Conservation (phyloP, 64 coral and sea anemone genomes). For the Exaiptasia diaphana region DNA sequence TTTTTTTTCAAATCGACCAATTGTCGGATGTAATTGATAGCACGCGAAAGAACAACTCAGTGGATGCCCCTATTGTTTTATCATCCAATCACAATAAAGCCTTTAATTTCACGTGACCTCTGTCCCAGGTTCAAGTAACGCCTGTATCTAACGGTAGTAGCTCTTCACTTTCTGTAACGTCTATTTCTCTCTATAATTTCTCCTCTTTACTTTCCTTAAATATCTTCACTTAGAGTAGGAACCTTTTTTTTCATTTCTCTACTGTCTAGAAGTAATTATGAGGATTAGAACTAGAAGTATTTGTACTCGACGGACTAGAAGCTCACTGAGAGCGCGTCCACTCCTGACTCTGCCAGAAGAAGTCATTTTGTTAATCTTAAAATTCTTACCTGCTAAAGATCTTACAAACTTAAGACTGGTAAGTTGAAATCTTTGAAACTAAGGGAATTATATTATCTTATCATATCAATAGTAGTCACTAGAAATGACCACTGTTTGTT, state of each 20-base stretch:
- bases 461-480: not conserved
- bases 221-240: not conserved
- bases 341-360: slow-evolving; percentile 73
- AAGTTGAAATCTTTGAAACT: no score
- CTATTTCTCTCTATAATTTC: not conserved
- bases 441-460: not conserved
- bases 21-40: no score
- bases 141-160: slow-evolving; percentile 24
- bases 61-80: slow-evolving; percentile 54
- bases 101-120: not conserved
- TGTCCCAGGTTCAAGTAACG: slow-evolving; percentile 25
- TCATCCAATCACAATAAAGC: slow-evolving; percentile 46
- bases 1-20: no score
- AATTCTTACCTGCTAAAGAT: slow-evolving; percentile 65
- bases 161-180: not conserved
- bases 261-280: slow-evolving; percentile 17
- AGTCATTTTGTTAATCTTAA: slow-evolving; percentile 71
- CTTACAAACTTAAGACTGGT: slow-evolving; percentile 70
- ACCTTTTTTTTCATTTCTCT: not conserved
- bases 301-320: slow-evolving; percentile 11
- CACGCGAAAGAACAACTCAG: slow-evolving; percentile 14
- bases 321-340: slow-evolving; percentile 7
- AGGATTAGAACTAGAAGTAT: slow-evolving; percentile 45
- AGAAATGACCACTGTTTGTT: not conserved
- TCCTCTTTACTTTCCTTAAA: not conserved